Base-by-base conservation (phyloP, 2,888 invertebrate species). In the Salticus scenicus region DNA sequence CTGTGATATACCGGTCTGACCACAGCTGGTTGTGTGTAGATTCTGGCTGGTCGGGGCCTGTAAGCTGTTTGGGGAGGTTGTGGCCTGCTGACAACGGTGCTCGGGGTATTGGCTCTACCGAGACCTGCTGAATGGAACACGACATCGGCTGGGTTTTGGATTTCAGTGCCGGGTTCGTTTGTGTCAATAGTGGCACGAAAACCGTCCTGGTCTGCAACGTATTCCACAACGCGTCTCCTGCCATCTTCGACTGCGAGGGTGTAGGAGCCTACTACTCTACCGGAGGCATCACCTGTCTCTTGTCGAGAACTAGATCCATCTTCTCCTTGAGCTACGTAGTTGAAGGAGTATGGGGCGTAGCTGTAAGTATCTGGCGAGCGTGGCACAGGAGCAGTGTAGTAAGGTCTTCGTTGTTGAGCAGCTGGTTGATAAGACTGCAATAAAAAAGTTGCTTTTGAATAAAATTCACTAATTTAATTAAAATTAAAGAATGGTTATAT, bases 221-320 rank as follows among this genome's bases (percentile, higher is more conserved):
- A 88, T 28, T 87, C 76, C 7, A 88, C 88, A 2, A 80, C 85
- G 67, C 88, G 37, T 10, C 70, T 66, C 1, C 85, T 73, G 12
- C 88, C 88, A 57, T 88, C 88, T 17, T 86, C 87, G 12, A 85
- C 82, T 0, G 75, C 63, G 42, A 88, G 47, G 20, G 87, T 81
- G 75, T 88, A 88, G 0, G 81, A 83, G 0, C 88, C 88, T 0
- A 77, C 85, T 5, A 88, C 88, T 33, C 85, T 64, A 8, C 88
- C 88, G 1, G 42, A 51, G 20, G 70, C 81, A n/a, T 87, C 88
- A 1, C 73, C 74, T 0, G 85, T 63, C 63, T 88, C 87, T 24
- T 87, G 79, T 41, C 83, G 67, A 4, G 88, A 83, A 57, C 87
- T 87, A 20, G 83, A 79, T n/a, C 88, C 88, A 30, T 87, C 88